Base-by-base conservation (phyloP, 92 coral and sea anemone genomes). In the Nematostella vectensis region DNA sequence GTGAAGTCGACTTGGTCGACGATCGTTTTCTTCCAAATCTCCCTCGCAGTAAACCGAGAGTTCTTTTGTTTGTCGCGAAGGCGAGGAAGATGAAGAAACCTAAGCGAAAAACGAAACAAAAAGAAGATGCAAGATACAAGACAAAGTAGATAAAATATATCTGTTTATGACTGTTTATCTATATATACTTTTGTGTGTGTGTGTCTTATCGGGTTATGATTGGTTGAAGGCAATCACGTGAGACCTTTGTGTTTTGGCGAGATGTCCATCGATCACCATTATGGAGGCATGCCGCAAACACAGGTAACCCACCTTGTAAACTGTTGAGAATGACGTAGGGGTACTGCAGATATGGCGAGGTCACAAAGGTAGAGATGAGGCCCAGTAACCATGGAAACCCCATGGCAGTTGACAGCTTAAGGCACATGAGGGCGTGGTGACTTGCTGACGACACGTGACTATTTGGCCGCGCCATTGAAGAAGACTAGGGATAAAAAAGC, bases 301-400 rank as follows among this genome's bases (percentile, higher is more conserved):
- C 40, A 33, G 40, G 6, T 6, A 33, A 33, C 36, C 2, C 20
- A 63, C 70, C 70, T 63, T 63, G 70, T 13, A 38, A 23, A 55
- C 70, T 63, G 51, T 66, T 55, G 33, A 63, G 10, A 8, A 63
- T 63, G 17, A 63, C 51, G 50, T 50, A 63, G 18, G 60, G 47
- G 25, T 51, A 63, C 29, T 63, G 25, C 31, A 63, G 13, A 53
- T 52, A 39, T 10, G 47, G 61, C 9, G 59, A 47, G 12, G 45
- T 27, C 16, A 27, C 4, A 33, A 63, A 63, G 8, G 26, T 23
- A 40, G 51, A 20, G n/a, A 52, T 15, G 12, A 63, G 28, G 25
- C 70, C 51, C 20, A 63, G 59, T 22, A 31, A 39, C 70, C 70
- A 63, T 11, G 70, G 27, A 6, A 63, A 39, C 12, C 70, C 72